Conservation (phyloP, 2,113 vertebrate genomes). For the Glaucidium brasilianum region DNA sequence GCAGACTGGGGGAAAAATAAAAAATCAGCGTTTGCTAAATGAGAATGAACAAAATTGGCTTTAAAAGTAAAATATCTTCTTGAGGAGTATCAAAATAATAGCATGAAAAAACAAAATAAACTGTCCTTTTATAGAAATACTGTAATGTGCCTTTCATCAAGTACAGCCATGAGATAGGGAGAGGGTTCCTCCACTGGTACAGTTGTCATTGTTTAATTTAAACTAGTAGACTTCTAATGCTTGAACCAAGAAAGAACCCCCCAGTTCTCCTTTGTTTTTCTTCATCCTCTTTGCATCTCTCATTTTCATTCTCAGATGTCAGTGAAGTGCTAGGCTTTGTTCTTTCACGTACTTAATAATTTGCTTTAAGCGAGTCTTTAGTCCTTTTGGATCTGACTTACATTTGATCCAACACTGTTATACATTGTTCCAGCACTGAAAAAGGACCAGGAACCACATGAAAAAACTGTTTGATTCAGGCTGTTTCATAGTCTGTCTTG, state of each 20-base stretch:
- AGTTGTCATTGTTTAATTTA: not conserved
- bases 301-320: not conserved
- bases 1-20: not conserved
- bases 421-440: not conserved
- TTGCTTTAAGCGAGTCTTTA: not conserved
- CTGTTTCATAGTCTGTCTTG: not conserved
- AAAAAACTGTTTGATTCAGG: not conserved
- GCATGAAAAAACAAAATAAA: not conserved
- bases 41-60: conserved; percentile 10
- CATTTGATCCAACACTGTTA: not conserved
- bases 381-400: not conserved
- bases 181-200: not conserved
- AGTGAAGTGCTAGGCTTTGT: not conserved
- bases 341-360: not conserved
- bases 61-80: conserved; percentile 8
- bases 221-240: not conserved
- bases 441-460: not conserved
- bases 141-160: not conserved
- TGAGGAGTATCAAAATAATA: not conserved
- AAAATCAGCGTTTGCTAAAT: conserved; percentile 5
- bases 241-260: not conserved
- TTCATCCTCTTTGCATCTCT: not conserved
- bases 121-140: not conserved
- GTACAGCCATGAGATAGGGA: not conserved
- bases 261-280: not conserved